phyloP scores from a whole-genome alignment of 1,140 invertebrate genomes.

The Papilio helenus region DNA sequence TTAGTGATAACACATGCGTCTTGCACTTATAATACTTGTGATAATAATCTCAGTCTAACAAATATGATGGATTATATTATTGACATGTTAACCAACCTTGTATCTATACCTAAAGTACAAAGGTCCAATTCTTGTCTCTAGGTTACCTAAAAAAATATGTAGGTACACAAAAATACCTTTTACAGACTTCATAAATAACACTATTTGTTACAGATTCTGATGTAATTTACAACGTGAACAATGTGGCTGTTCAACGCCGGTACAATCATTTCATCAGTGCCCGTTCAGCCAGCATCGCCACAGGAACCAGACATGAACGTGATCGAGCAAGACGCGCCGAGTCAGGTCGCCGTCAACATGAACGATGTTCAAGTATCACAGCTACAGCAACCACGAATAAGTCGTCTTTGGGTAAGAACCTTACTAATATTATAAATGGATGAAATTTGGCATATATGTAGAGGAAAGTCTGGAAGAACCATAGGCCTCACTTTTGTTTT shows the following conservation, averaged over 20 bases:
- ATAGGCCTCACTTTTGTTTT: too few species aligned
- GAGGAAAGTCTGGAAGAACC: too few species aligned
- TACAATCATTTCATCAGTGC: not conserved
- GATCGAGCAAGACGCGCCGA: not conserved
- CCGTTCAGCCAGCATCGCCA: not conserved
- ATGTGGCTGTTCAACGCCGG: slow-evolving; percentile 47
- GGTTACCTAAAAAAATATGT: too few species aligned
- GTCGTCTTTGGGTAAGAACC: not conserved
- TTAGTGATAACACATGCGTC: not conserved
- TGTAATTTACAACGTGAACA: slow-evolving; percentile 37
- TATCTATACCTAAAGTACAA: slow-evolving; percentile 1
- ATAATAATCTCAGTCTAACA: not conserved
- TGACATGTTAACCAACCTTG: not conserved
- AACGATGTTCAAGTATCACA: not conserved
- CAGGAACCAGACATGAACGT: not conserved
- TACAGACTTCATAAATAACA: not conserved
- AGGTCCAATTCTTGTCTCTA: not conserved
- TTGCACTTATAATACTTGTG: not conserved
- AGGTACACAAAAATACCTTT: too few species aligned
- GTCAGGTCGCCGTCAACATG: not conserved
- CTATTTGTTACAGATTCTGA: slow-evolving; percentile 42
- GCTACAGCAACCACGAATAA: not conserved
- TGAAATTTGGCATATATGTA: too few species aligned
- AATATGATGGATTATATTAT: not conserved
- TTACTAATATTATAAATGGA: too few species aligned